Evolutionary conservation across 2,113 vertebrate genomes (phyloP).

Genomic region (Ciconia boyciana): DNA sequence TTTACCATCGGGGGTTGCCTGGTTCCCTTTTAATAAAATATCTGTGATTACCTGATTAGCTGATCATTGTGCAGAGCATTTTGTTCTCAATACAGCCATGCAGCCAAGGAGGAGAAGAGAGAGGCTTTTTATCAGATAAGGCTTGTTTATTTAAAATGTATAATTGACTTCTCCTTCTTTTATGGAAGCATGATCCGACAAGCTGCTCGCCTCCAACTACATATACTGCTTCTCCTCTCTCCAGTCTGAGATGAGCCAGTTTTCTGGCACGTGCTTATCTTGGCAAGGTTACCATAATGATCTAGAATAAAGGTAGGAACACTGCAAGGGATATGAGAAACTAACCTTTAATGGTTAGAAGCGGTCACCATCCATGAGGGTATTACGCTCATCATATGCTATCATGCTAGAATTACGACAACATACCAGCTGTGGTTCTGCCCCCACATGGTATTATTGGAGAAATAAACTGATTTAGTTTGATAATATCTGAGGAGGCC

Average conservation of each 20-base stretch:
- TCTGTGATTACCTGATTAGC: slow-evolving; percentile 43
- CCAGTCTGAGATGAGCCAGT: neutral
- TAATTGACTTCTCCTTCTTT: slow-evolving; percentile 1
- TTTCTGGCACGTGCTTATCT: neutral
- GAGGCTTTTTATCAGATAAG: slow-evolving; percentile 11
- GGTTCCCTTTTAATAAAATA: slow-evolving; percentile 20
- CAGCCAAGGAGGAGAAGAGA: neutral
- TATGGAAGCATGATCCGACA: neutral
- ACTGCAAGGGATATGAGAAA: neutral
- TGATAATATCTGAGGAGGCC: neutral
- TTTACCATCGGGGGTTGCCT: slow-evolving; percentile 14
- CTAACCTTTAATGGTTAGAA: neutral
- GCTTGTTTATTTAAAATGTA: slow-evolving; percentile 27
- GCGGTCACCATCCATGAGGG: rapidly evolving
- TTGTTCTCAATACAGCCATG: neutral
- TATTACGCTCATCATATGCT: neutral
- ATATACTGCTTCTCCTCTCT: neutral
- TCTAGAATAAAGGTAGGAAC: slow-evolving; percentile 13
- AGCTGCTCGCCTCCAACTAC: neutral
- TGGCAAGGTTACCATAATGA: neutral
- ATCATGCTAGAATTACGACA: neutral
- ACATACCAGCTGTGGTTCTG: neutral
- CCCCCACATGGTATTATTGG: neutral
- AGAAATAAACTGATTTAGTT: neutral
- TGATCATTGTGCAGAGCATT: neutral